These are phyloP conservation scores for Coelogynopora nodosa DNA, from an alignment of 2,888 invertebrate genomes.

Conservation along the genomic window DNA sequence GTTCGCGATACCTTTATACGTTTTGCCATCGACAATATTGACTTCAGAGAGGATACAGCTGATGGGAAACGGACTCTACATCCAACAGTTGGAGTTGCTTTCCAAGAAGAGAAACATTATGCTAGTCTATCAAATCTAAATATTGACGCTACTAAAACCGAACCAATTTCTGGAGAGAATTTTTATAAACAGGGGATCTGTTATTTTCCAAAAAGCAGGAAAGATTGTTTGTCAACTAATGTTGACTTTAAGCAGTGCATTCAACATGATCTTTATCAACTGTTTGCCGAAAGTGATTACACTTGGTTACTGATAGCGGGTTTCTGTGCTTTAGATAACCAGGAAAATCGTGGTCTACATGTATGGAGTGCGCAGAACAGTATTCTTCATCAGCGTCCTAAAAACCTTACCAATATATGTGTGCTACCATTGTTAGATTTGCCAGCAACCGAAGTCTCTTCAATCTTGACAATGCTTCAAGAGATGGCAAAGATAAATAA, in stretches of 20 bases:
- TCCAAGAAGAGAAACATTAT: constrained; percentile 7
- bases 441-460: constrained; percentile 11
- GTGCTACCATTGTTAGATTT: constrained; percentile 7
- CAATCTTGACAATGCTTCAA: constrained; percentile 24
- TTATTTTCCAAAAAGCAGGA: constrained; percentile 25
- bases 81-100: neutral
- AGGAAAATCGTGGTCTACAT: neutral
- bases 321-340: neutral
- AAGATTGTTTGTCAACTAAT: constrained; percentile 5
- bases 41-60: constrained; percentile 8
- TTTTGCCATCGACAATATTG: constrained; percentile 19
- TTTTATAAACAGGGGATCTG: constrained; percentile 11
- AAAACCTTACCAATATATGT: constrained; percentile 15
- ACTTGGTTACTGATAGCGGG: constrained; percentile 20
- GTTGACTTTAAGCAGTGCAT: constrained; percentile 7
- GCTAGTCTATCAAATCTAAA: constrained; percentile 6
- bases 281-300: constrained; percentile 17
- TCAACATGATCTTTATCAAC: neutral
- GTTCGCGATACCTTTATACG: neutral
- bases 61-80: constrained; percentile 7
- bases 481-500: constrained; percentile 18
- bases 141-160: constrained; percentile 15
- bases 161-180: constrained; percentile 16
- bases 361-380: constrained; percentile 27
- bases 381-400: constrained; percentile 11